A percentile compares a stretch with the other conserved stretches of the same genome.
Evolutionary conservation across 2,797 vertebrate species (phyloP).

Genomic region (Malurus leucopterus): DNA sequence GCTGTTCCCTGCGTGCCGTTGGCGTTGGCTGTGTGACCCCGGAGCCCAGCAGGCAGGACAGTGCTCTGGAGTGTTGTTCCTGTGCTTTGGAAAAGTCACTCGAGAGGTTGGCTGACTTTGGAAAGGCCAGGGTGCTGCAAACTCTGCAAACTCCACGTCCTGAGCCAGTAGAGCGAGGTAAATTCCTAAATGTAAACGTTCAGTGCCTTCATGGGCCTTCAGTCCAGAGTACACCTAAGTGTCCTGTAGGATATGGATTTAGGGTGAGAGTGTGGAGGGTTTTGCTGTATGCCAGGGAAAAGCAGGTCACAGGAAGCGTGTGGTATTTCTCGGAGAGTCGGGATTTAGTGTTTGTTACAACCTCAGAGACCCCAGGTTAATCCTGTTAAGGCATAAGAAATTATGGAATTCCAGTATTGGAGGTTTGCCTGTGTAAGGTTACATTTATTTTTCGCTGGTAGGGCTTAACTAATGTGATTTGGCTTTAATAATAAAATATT

Average conservation of each 20-base stretch:
- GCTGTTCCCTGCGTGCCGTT: slow-evolving; percentile 62
- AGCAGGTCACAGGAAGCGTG: slow-evolving; percentile 55
- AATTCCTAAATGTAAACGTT: slow-evolving; percentile 35
- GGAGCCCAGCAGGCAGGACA: not conserved
- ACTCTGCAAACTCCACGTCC: slow-evolving; percentile 40
- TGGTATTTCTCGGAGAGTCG: slow-evolving; percentile 65
- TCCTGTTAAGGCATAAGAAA: slow-evolving; percentile 12
- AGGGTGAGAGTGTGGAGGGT: slow-evolving; percentile 59
- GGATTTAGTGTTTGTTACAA: slow-evolving; percentile 55
- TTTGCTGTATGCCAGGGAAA: slow-evolving; percentile 50
- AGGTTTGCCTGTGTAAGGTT: slow-evolving; percentile 44
- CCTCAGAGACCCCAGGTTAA: slow-evolving; percentile 40
- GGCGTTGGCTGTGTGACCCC: slow-evolving; percentile 67
- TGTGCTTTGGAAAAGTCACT: slow-evolving; percentile 58
- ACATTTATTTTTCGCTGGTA: slow-evolving; percentile 13
- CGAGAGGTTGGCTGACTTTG: slow-evolving; percentile 71
- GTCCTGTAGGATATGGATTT: slow-evolving; percentile 58
- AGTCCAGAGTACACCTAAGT: slow-evolving; percentile 39
- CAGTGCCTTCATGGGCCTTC: slow-evolving; percentile 53
- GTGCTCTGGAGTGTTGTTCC: not conserved
- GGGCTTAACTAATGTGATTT: slow-evolving; percentile 31
- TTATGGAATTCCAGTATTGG: slow-evolving; percentile 6
- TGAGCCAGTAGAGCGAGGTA: slow-evolving; percentile 56
- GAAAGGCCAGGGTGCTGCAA: slow-evolving; percentile 65
- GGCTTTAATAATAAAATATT: not conserved